These are phyloP conservation scores for Enteromius anoplus DNA, from an alignment of 2,797 vertebrate species.

Conservation along the genomic window DNA sequence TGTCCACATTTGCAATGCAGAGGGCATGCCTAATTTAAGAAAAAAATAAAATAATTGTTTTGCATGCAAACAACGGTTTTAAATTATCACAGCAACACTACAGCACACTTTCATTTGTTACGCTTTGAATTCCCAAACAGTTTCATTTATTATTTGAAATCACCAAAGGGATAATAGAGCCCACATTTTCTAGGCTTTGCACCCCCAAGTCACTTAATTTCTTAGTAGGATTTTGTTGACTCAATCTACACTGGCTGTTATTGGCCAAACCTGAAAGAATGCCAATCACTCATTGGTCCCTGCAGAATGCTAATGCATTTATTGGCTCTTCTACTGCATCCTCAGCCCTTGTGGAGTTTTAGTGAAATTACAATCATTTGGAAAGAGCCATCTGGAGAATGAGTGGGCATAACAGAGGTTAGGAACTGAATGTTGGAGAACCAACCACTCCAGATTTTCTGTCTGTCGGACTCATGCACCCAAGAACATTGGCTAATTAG, in stretches of 20 bases:
- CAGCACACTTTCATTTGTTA: not conserved
- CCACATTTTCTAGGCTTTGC: slow-evolving; percentile 21
- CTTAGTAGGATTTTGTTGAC: slow-evolving; percentile 28
- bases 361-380: slow-evolving; percentile 48
- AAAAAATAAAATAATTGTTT: slow-evolving; percentile 16
- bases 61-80: not conserved
- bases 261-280: slow-evolving; percentile 38
- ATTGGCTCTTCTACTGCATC: slow-evolving; percentile 44
- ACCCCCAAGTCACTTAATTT: slow-evolving; percentile 29
- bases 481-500: slow-evolving; percentile 36
- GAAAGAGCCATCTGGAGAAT: slow-evolving; percentile 43
- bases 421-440: slow-evolving; percentile 23
- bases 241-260: not conserved
- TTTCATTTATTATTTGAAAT: slow-evolving; percentile 21
- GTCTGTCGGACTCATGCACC: not conserved
- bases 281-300: slow-evolving; percentile 46
- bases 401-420: slow-evolving; percentile 40
- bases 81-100: slow-evolving; percentile 10
- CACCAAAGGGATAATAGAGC: not conserved
- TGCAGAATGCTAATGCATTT: slow-evolving; percentile 42
- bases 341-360: slow-evolving; percentile 26
- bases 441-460: slow-evolving; percentile 24
- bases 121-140: not conserved
- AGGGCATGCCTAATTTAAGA: slow-evolving; percentile 7
- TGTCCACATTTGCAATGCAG: slow-evolving; percentile 30